phyloP scores from a whole-genome alignment of 2,113 vertebrate genomes.

The Numenius arquata region DNA sequence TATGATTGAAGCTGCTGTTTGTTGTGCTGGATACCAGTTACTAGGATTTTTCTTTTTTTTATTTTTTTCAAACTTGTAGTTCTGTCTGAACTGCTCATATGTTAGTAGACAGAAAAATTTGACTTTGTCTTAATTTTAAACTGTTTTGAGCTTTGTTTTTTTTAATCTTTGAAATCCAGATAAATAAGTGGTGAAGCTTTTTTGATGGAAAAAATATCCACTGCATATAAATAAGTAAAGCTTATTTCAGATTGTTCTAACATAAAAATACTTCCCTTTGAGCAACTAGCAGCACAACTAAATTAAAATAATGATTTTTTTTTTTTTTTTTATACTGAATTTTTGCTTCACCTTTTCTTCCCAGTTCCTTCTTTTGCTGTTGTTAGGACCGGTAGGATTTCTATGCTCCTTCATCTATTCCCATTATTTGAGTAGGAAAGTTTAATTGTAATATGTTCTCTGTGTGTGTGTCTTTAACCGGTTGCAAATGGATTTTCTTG shows the following conservation, averaged over 20 bases:
- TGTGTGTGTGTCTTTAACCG: neutral
- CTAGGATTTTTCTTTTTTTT: neutral
- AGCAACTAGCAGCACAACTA: neutral
- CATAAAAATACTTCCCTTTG: neutral
- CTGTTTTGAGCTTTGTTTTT: neutral
- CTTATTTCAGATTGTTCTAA: neutral
- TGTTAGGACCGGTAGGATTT: neutral
- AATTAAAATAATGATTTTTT: neutral
- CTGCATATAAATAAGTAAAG: neutral
- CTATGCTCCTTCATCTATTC: neutral
- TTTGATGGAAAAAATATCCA: neutral
- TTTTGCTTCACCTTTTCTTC: neutral
- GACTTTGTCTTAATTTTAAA: neutral
- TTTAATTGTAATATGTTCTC: neutral
- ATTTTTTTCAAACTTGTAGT: neutral
- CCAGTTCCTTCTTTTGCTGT: neutral
- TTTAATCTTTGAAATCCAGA: neutral
- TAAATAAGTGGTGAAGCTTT: neutral
- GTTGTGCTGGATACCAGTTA: neutral
- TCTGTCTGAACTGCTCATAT: neutral
- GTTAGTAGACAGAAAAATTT: neutral
- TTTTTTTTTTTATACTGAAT: neutral
- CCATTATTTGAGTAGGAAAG: neutral
- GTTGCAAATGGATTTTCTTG: constrained; percentile 13
- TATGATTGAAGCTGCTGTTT: neutral